Base-by-base conservation (phyloP, 30 jellyfish, hydroid and myxozoan genomes). In the Aurelia aurita complex sp. Pacific region DNA sequence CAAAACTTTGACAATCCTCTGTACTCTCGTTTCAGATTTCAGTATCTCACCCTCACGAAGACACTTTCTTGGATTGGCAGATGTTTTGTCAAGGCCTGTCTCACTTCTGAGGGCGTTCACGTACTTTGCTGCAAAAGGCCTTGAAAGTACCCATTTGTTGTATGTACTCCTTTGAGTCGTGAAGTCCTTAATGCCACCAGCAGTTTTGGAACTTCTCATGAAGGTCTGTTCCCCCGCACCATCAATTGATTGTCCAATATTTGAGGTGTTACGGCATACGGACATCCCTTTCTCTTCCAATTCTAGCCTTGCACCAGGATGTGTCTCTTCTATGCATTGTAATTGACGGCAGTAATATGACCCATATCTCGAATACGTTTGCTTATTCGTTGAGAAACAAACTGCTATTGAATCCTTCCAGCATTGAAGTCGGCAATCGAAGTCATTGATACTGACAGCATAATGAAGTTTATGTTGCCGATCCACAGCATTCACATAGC, bases 371-470 rank as follows among this genome's bases (percentile, higher is more conserved):
- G 82, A 71, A 71, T 33, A 71, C 35, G 32, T 71, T 71, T 71
- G 82, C 82, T 71, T 36, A 71, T 71, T 33, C 72, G 82, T 71
- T 71, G 82, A 71, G 29, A 71, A 71, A 36, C 82, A 71, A 71
- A 71, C 82, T 71, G 82, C 82, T 71, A 33, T 71, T 36, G 82
- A 71, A 71, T 71, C 82, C 71, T 17, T 9, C 70, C 70, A 71
- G 70, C 82, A 71, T 33, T 71, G 82, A 29, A 71, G 82, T 18
- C 67, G 70, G 82, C 82, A 71, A 38, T 71, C 29, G 29, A 23
- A 23, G 29, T 23, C 29, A 23, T 23, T 23, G 29, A 23, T 23
- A 23, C 0, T 23, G 29, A 23, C 29, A 23, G 29, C 29, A 23
- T 23, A 23, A 23, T 23, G 29, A 23, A 23, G 29, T 23, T 23